These are phyloP conservation scores for Darevskia mixta DNA, from an alignment of 2,797 vertebrate genomes.

Conservation along the genomic window DNA sequence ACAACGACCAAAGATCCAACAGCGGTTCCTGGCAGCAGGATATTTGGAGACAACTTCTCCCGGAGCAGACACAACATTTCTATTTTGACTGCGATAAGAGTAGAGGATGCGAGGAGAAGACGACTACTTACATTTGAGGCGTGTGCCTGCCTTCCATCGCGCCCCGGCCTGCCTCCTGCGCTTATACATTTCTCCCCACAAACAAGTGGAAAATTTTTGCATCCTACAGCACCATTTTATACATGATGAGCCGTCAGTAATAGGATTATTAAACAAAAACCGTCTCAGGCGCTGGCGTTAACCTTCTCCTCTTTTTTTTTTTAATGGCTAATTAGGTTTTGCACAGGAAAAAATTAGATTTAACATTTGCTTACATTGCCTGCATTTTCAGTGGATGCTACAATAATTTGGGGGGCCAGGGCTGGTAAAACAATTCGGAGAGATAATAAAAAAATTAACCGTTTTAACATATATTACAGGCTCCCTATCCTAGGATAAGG, in stretches of 20 bases:
- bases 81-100: constrained; percentile 64
- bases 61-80: constrained; percentile 52
- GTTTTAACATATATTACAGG: constrained; percentile 88
- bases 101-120: no score
- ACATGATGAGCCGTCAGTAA: constrained; percentile 99
- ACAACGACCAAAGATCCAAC: not conserved
- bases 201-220: constrained; percentile 99
- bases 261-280: constrained; percentile 99
- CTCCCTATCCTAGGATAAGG: constrained; percentile 89
- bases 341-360: constrained; percentile 99
- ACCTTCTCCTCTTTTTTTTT: constrained; percentile 75
- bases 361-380: constrained; percentile 98
- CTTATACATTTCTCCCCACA: constrained; percentile 87
- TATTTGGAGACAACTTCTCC: constrained; percentile 53
- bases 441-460: constrained; percentile 90
- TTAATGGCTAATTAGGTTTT: constrained; percentile 99
- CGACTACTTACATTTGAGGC: constrained; percentile 81
- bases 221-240: constrained; percentile 99
- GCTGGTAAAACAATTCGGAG: constrained; percentile 87
- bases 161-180: constrained; percentile 81
- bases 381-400: constrained; percentile 98
- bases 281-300: constrained; percentile 99
- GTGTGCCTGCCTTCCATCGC: constrained; percentile 73
- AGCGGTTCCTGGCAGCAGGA: not conserved
- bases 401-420: constrained; percentile 88